Percentiles rank a stretch among this genome's conserved stretches.
These are phyloP conservation scores for Belonocnema kinseyi DNA, from an alignment of 1,140 invertebrate species.

Conservation along the genomic window DNA sequence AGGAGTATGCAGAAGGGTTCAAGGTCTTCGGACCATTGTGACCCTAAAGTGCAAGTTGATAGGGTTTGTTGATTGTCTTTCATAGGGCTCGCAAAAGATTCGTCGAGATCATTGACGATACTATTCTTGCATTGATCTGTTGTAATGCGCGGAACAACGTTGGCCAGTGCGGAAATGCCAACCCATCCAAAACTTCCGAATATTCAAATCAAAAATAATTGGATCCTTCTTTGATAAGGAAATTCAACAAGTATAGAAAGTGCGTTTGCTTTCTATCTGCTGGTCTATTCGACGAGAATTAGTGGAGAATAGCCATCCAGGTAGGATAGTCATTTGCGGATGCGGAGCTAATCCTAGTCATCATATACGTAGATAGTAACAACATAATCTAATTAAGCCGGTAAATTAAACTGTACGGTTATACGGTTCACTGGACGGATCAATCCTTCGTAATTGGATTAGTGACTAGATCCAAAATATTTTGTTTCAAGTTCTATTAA, in stretches of 20 bases:
- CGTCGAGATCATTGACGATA: neutral
- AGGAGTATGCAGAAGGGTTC: conserved; percentile 5
- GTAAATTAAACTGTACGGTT: conserved; percentile 15
- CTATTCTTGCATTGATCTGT: neutral
- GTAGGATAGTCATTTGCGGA: conserved; percentile 10
- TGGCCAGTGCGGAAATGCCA: neutral
- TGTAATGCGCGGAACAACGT: conserved; percentile 7
- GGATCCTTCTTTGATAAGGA: neutral
- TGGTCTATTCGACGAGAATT: conserved; percentile 1
- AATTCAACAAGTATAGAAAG: conserved; percentile 26
- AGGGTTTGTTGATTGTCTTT: neutral
- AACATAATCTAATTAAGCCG: conserved; percentile 16
- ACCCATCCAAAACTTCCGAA: neutral
- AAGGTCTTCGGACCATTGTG: neutral
- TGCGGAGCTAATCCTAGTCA: conserved; percentile 1
- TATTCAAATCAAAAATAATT: conserved; percentile 8
- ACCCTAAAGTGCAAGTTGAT: conserved; percentile 12
- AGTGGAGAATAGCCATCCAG: conserved; percentile 22
- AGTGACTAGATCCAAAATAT: neutral
- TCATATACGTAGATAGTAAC: conserved; percentile 19
- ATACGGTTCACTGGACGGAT: neutral
- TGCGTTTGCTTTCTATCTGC: neutral
- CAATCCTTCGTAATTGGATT: conserved; percentile 10
- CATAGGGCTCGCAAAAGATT: neutral
- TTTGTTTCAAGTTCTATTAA: neutral